Percentiles rank a stretch among this genome's conserved stretches.
phyloP scores from a whole-genome alignment of 2,888 invertebrate species.

The Agriopis aurantiaria region DNA sequence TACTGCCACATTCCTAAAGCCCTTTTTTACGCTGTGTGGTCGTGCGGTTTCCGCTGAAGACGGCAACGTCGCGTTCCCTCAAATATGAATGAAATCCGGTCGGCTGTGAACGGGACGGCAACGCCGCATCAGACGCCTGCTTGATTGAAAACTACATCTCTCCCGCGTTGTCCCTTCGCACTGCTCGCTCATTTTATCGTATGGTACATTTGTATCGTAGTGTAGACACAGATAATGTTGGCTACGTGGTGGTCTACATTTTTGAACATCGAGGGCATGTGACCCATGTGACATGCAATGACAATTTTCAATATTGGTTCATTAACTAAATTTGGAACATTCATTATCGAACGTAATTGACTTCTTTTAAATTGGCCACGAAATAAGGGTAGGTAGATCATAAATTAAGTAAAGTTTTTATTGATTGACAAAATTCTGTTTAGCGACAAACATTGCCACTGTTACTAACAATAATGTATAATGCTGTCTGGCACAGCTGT shows the following conservation, averaged over 20 bases:
- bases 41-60: conserved; percentile 84
- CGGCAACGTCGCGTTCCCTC: conserved; percentile 83
- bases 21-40: conserved; percentile 85
- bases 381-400: conserved; percentile 8
- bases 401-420: not conserved
- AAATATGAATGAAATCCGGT: conserved; percentile 87
- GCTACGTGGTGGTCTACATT: conserved; percentile 59
- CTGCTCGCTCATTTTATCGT: conserved; percentile 52
- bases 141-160: conserved; percentile 84
- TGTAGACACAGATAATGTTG: conserved; percentile 43
- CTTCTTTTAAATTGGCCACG: not conserved
- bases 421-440: not conserved
- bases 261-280: conserved; percentile 31
- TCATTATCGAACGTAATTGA: not conserved
- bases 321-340: not conserved
- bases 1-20: conserved; percentile 84
- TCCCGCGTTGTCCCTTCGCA: conserved; percentile 73
- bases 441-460: conserved; percentile 26
- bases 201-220: conserved; percentile 36
- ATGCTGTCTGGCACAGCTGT: conserved; percentile 72
- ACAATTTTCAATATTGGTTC: conserved; percentile 13
- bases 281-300: conserved; percentile 47
- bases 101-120: conserved; percentile 79
- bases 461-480: conserved; percentile 39
- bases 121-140: conserved; percentile 82